phyloP scores from a whole-genome alignment of 1,140 invertebrate genomes.

The Bombus confusus region DNA sequence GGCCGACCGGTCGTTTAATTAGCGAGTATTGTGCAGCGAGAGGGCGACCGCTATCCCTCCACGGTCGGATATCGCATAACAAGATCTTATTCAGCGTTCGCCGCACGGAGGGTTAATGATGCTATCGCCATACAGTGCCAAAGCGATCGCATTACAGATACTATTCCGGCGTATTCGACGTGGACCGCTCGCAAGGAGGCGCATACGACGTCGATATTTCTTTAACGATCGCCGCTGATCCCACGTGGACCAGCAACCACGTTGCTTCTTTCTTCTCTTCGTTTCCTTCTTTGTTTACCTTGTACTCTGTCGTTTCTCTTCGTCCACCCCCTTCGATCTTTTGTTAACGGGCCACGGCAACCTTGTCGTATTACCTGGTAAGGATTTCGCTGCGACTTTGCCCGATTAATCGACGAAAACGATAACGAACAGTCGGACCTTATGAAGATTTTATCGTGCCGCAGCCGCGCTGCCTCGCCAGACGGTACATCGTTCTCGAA shows the following conservation, averaged over 20 bases:
- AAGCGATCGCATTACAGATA: conserved; percentile 81
- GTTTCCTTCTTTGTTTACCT: background rate
- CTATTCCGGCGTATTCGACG: conserved; percentile 70
- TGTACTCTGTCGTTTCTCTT: background rate
- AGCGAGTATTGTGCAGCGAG: conserved; percentile 79
- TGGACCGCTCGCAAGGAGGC: conserved; percentile 62
- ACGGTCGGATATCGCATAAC: conserved; percentile 78
- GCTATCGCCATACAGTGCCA: conserved; percentile 82
- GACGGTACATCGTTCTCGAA: conserved; percentile 19
- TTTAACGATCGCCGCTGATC: conserved; percentile 70
- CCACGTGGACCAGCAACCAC: conserved; percentile 53
- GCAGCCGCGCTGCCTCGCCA: no score
- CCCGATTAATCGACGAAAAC: conserved; percentile 52
- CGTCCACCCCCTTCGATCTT: conserved; percentile 6
- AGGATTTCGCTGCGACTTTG: conserved; percentile 54
- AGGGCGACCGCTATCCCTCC: conserved; percentile 52
- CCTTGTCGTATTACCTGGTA: conserved; percentile 61
- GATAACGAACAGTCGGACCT: background rate
- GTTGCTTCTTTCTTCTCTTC: background rate
- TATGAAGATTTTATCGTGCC: conserved; percentile 30
- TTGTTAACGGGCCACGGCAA: conserved; percentile 50
- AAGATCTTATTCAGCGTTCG: conserved; percentile 81
- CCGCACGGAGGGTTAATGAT: conserved; percentile 80
- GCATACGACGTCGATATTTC: conserved; percentile 74
- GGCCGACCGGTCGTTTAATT: conserved; percentile 79